Evolutionary conservation across 2,797 vertebrate species (phyloP), one percentile per base, ranked within the genome.

Genomic region (Lutra lutra): DNA sequence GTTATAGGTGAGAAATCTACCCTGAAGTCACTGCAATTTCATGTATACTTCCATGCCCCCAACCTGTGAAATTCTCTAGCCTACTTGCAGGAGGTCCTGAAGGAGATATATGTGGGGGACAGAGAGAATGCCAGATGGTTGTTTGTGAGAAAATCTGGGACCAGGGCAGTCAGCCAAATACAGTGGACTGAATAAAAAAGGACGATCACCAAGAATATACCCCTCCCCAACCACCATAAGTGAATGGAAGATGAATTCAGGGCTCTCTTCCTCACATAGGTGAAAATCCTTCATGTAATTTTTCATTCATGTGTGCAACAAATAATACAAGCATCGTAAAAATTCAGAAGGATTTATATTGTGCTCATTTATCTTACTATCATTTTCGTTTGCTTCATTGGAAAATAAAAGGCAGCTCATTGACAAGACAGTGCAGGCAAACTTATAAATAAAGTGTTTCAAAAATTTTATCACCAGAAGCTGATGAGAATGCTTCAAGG

Each of bases 81-180:
- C 91, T 78, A 86, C 84, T 83, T 92, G 93, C 93, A 97, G 97
- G 96, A 97, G 95, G 96, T 97, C 95, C 96, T 98, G 85, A 97
- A 95, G 86, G 95, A 97, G 93, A 92, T 98, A 95, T 97, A 97
- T 95, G 95, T 97, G 92, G 90, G 89, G 97, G 97, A 96, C 89
- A 97, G 95, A 29, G 68, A 96, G 77, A 95, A 96, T 95, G 95
- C 97, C 98, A 98, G 98, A 98, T 98, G 98, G 98, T 91, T 38
- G 79, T 97, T 97, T 97, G 97, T 96, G 86, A 87, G 80, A 97
- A 98, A 98, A 97, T 78, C 94, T 96, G 96, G 88, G 95, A 93
- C 93, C 83, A 48, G 83, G 93, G 75, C 97, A 97, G 15, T 86
- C 23, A 94, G 86, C 94, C 97, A 98, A 97, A 93, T 96, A 97